Evolutionary conservation across 2,113 vertebrate species (phyloP).

Genomic region (Aldabrachelys gigantea): DNA sequence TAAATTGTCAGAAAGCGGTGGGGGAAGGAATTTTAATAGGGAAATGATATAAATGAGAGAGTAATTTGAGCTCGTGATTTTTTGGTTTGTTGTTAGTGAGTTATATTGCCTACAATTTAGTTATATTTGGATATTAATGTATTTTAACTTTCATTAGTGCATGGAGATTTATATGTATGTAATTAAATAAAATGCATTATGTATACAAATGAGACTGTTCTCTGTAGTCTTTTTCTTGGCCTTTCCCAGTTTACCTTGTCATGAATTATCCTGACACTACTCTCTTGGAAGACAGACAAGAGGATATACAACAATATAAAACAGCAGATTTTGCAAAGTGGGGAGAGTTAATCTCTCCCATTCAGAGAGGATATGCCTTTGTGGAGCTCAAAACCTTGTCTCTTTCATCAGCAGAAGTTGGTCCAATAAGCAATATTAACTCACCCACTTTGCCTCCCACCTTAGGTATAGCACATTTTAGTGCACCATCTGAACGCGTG

Average conservation of each 20-base stretch:
- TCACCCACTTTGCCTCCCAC: background rate
- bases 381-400: background rate
- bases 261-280: rapidly evolving
- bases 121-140: background rate
- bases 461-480: background rate
- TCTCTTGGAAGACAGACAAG: background rate
- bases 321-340: rapidly evolving
- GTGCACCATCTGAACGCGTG: background rate
- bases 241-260: background rate
- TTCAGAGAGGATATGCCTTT: background rate
- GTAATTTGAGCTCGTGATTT: background rate
- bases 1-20: background rate
- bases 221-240: background rate
- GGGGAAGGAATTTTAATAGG: background rate
- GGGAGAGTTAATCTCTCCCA: rapidly evolving
- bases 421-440: background rate
- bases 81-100: background rate
- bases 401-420: background rate
- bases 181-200: background rate
- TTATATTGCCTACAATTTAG: background rate
- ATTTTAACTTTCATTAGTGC: background rate
- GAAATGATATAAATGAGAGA: background rate
- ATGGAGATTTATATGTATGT: background rate
- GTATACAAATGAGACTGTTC: background rate
- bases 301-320: background rate